phyloP scores from a whole-genome alignment of 2,797 vertebrate genomes.

The Anableps anableps region DNA sequence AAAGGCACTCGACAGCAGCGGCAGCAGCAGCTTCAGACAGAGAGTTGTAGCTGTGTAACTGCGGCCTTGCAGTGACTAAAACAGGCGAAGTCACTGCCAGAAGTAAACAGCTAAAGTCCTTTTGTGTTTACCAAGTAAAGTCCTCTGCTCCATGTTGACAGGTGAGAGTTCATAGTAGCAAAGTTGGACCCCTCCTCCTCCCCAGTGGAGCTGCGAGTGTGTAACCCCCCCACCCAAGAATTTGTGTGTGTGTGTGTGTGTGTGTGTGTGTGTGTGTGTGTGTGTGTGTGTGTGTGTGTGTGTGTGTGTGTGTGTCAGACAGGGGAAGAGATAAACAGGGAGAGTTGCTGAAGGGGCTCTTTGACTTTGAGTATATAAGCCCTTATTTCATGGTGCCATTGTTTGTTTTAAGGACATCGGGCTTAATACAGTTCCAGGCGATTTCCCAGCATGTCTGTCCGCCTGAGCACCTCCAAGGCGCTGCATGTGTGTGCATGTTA shows the following conservation, averaged over 20 bases:
- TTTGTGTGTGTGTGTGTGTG: constrained; percentile 50
- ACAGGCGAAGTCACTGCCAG: constrained; percentile 53
- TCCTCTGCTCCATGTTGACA: constrained; percentile 76
- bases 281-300: constrained; percentile 43
- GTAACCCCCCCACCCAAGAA: constrained; percentile 59
- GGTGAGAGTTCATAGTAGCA: constrained; percentile 78
- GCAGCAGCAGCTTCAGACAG: background rate
- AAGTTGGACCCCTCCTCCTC: constrained; percentile 57
- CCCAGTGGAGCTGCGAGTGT: constrained; percentile 59
- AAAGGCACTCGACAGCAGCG: constrained; percentile 4
- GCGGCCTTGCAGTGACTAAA: constrained; percentile 44
- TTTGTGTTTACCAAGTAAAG: constrained; percentile 79
- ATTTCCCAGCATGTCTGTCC: constrained; percentile 73
- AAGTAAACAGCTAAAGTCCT: constrained; percentile 76
- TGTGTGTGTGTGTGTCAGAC: constrained; percentile 60
- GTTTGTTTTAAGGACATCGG: constrained; percentile 80
- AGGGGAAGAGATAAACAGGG: constrained; percentile 67
- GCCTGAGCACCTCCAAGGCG: constrained; percentile 78
- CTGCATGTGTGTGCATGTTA: constrained; percentile 10
- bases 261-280: constrained; percentile 46
- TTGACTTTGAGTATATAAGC: constrained; percentile 80
- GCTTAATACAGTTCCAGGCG: constrained; percentile 77
- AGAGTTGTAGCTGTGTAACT: constrained; percentile 32
- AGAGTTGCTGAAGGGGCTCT: constrained; percentile 71
- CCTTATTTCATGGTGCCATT: constrained; percentile 81